Percentiles rank a stretch among this genome's conserved stretches.
These are phyloP conservation scores for Tridacna gigas DNA, from an alignment of 2,888 invertebrate species.

Conservation along the genomic window DNA sequence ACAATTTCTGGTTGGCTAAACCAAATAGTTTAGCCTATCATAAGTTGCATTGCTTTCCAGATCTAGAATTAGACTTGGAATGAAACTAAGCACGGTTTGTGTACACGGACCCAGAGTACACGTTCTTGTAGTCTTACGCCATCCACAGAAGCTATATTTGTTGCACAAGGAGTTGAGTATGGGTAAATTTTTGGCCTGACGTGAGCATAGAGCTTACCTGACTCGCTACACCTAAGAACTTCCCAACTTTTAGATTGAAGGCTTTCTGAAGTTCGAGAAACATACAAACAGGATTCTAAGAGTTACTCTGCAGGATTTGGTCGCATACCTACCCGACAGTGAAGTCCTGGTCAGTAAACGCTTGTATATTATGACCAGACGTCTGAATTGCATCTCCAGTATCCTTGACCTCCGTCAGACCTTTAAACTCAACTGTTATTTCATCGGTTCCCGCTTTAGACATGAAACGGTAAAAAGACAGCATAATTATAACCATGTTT, in stretches of 20 bases:
- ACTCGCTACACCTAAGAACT: neutral
- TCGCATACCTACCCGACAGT: neutral
- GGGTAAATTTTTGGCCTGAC: too few species aligned
- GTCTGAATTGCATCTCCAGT: neutral
- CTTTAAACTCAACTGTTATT: neutral
- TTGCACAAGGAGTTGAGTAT: too few species aligned
- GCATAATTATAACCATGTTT: neutral
- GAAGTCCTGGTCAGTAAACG: conserved; percentile 2
- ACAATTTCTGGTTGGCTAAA: too few species aligned
- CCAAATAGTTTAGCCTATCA: too few species aligned
- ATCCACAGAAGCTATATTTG: too few species aligned
- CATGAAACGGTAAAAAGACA: neutral
- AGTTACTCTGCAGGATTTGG: neutral
- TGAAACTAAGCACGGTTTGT: too few species aligned
- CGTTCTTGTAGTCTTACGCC: too few species aligned
- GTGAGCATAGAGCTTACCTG: too few species aligned
- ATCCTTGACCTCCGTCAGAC: neutral
- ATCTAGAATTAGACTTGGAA: too few species aligned
- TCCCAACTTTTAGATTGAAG: neutral
- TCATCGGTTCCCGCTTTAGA: neutral
- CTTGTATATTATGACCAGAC: neutral
- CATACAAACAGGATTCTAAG: neutral
- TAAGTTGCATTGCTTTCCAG: too few species aligned
- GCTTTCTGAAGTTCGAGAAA: neutral
- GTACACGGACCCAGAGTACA: too few species aligned